phyloP scores from a whole-genome alignment of 23 tunicate genomes.

The Botrylloides violaceus region DNA sequence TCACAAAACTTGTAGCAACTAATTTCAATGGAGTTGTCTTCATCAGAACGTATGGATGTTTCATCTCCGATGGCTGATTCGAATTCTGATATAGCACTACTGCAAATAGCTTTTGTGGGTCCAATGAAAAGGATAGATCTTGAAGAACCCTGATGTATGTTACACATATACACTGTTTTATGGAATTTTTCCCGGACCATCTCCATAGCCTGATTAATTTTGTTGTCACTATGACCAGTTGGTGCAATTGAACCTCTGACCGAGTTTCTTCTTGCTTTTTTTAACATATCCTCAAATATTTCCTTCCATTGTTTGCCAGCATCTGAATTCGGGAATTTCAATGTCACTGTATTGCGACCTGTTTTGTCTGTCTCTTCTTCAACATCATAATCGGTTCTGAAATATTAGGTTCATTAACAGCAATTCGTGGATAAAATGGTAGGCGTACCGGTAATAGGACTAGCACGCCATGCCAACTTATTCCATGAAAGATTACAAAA shows the following conservation, averaged over 20 bases:
- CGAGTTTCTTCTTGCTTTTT: background rate
- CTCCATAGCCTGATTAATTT: background rate
- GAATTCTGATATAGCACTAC: too few relatives aligned
- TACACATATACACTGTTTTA: too few relatives aligned
- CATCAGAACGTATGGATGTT: background rate
- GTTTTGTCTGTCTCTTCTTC: background rate
- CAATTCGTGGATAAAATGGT: too few relatives aligned
- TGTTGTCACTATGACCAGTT: background rate
- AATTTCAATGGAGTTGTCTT: background rate
- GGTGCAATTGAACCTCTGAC: background rate
- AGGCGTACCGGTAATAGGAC: too few relatives aligned
- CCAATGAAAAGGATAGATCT: too few relatives aligned
- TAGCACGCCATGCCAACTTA: too few relatives aligned
- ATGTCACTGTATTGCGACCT: background rate
- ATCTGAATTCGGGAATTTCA: background rate
- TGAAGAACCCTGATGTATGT: too few relatives aligned
- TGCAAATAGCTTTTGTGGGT: too few relatives aligned
- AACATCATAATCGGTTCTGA: background rate
- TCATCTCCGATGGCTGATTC: too few relatives aligned
- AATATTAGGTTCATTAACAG: too few relatives aligned
- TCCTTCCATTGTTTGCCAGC: background rate
- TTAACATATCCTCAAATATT: background rate
- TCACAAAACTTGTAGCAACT: background rate
- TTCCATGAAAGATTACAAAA: too few relatives aligned
- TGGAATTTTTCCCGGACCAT: background rate